These are phyloP conservation scores for Bellardia bayeri DNA, from an alignment of 2,888 invertebrate species.

Conservation along the genomic window DNA sequence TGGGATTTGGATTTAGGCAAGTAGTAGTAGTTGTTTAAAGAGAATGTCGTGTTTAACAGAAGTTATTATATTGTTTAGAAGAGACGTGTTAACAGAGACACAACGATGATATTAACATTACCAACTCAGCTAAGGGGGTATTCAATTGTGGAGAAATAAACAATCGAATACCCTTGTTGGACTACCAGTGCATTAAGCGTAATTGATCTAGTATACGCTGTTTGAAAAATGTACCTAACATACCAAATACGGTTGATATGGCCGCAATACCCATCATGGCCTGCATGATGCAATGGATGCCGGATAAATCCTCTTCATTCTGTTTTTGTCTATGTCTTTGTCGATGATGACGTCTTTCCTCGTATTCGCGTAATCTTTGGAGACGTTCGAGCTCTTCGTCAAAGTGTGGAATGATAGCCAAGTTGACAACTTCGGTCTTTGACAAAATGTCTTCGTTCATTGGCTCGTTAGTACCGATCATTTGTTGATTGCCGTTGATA, in stretches of 20 bases:
- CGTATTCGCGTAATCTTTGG: slow-evolving; percentile 81
- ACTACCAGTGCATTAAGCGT: slow-evolving; percentile 84
- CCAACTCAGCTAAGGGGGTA: slow-evolving; percentile 73
- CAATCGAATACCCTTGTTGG: slow-evolving; percentile 82
- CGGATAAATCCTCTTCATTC: slow-evolving; percentile 83
- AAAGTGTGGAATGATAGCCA: slow-evolving; percentile 84
- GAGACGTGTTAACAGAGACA: slow-evolving; percentile 26
- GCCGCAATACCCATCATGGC: slow-evolving; percentile 84
- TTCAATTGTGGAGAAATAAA: slow-evolving; percentile 73
- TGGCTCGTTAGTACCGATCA: slow-evolving; percentile 74
- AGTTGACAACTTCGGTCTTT: slow-evolving; percentile 84
- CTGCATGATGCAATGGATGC: slow-evolving; percentile 84
- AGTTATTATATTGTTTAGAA: background rate
- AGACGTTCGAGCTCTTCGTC: slow-evolving; percentile 83
- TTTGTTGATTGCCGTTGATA: slow-evolving; percentile 72
- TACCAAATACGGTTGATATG: slow-evolving; percentile 84
- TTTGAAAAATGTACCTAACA: slow-evolving; percentile 84
- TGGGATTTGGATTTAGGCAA: too few species aligned
- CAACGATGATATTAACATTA: slow-evolving; percentile 14
- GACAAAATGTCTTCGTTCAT: slow-evolving; percentile 82
- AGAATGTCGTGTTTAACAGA: too few species aligned
- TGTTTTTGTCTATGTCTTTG: slow-evolving; percentile 82
- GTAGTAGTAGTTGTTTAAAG: too few species aligned
- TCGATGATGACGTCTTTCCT: slow-evolving; percentile 81
- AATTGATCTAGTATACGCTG: slow-evolving; percentile 84